Conservation (phyloP, 2,797 vertebrate species). For the Mallotus villosus region DNA sequence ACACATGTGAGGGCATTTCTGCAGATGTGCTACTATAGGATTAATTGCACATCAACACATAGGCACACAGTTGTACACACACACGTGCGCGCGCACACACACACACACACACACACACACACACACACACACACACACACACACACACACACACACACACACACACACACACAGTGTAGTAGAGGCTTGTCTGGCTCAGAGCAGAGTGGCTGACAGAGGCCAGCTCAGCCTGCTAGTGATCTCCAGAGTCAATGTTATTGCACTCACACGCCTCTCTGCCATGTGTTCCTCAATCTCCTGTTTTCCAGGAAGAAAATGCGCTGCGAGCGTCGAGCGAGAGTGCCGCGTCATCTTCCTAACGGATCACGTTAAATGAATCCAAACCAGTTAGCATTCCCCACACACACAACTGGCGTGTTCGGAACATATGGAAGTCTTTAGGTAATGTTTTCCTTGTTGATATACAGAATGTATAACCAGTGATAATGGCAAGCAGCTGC, state of each 20-base stretch:
- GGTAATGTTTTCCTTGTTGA: constrained; percentile 86
- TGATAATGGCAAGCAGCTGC: constrained; percentile 93
- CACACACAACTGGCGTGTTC: constrained; percentile 81
- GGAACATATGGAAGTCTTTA: constrained; percentile 91
- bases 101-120: background rate
- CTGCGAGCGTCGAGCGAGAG: constrained; percentile 12
- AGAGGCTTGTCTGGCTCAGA: constrained; percentile 41
- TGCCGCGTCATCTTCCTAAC: constrained; percentile 75
- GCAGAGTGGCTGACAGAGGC: constrained; percentile 62
- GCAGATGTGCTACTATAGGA: no score
- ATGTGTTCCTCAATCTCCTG: constrained; percentile 61
- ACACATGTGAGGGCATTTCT: constrained; percentile 2
- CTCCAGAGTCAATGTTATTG: constrained; percentile 78
- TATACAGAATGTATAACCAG: constrained; percentile 92
- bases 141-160: constrained; percentile 16
- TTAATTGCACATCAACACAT: background rate
- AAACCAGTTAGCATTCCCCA: constrained; percentile 86
- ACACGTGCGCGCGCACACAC: constrained; percentile 14
- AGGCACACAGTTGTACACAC: constrained; percentile 19
- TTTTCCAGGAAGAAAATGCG: constrained; percentile 33
- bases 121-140: constrained; percentile 13
- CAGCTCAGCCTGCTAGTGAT: constrained; percentile 85
- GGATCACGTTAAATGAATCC: constrained; percentile 90
- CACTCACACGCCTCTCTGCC: constrained; percentile 65
- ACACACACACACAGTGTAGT: constrained; percentile 39